Base-by-base conservation (phyloP, 2,888 invertebrate species). In the Eilema sororculum region DNA sequence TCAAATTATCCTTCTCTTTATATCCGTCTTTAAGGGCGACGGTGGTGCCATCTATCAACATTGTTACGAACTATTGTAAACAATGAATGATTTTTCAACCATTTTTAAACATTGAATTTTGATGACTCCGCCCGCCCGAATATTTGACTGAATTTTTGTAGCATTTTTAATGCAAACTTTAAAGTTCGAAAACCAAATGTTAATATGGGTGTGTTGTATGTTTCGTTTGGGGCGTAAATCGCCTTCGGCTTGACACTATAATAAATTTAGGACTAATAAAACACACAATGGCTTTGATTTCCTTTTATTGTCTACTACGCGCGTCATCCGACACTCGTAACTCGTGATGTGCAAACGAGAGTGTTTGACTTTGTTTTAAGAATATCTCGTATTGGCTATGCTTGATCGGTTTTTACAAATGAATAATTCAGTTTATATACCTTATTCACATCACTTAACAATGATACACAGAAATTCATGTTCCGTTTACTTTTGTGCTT, bases 191-290 rank as follows among this genome's bases (percentile, higher is more conserved):
- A n/a, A n/a, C 64, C 41, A 72, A 74, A 46, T 68, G 68, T 73
- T 67, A 69, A 67, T 75, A 69, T 72, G 65, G 74, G 72, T 69
- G 58, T 72, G 71, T 73, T 69, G 69, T 76, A 77, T 73, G 78
- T 80, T 73, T 77, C 72, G 72, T 74, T 76, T 74, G 66, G 67
- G 75, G 73, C 57, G 75, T 63, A 70, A 81, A 82, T 73, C 73
- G 73, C 75, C 78, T 79, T 81, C 80, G 81, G 72, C 83, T 78
- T 74, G 80, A 83, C 78, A 84, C 80, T 91, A 87, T 90, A 91
- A 89, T 84, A 87, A 89, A 90, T 91, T 91, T 90, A 91, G 84
- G 83, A 75, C 83, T 88, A 85, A 89, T 91, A 91, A 91, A 91
- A 88, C 84, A 76, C 78, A 86, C 87, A 88, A 90, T 86, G 76